Percentiles rank a stretch among this genome's conserved stretches.
These are phyloP conservation scores for Monoplex corrugatus DNA, from an alignment of 2,888 invertebrate genomes.

Conservation along the genomic window DNA sequence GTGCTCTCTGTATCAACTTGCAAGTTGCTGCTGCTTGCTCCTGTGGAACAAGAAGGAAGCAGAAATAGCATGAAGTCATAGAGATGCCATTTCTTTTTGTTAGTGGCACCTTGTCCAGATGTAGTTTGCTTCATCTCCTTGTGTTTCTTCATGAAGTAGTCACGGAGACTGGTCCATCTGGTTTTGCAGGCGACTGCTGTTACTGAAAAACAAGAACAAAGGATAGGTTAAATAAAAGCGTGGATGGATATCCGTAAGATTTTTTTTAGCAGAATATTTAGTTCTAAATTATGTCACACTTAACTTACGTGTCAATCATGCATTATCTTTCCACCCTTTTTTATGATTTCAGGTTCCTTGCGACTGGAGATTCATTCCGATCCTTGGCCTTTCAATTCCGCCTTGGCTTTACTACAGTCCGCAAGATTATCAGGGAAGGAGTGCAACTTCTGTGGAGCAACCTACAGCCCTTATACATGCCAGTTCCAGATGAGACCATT, in stretches of 20 bases:
- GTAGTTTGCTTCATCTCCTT: conserved; percentile 5
- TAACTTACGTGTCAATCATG: background rate
- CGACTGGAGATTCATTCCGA: conserved; percentile 37
- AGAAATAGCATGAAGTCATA: conserved; percentile 32
- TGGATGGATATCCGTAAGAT: background rate
- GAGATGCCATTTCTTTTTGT: conserved; percentile 36
- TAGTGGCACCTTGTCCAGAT: conserved; percentile 25
- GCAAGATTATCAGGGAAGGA: conserved; percentile 4
- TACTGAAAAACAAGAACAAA: conserved; percentile 21
- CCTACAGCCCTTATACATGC: conserved; percentile 16
- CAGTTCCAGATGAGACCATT: background rate
- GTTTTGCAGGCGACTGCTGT: conserved; percentile 24
- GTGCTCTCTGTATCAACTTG: background rate
- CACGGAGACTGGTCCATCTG: conserved; percentile 31
- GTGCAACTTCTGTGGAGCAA: conserved; percentile 7
- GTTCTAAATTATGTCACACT: background rate
- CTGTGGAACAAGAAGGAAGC: background rate
- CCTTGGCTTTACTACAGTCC: conserved; percentile 15
- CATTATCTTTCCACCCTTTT: background rate
- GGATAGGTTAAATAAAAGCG: conserved; percentile 4
- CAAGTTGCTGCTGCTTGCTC: conserved; percentile 6
- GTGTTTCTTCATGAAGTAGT: conserved; percentile 31
- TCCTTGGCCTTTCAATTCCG: conserved; percentile 35
- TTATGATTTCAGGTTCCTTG: conserved; percentile 29
- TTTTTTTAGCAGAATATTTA: background rate